These are phyloP conservation scores for Tridacna gigas DNA, from an alignment of 2,888 invertebrate genomes.

Conservation along the genomic window DNA sequence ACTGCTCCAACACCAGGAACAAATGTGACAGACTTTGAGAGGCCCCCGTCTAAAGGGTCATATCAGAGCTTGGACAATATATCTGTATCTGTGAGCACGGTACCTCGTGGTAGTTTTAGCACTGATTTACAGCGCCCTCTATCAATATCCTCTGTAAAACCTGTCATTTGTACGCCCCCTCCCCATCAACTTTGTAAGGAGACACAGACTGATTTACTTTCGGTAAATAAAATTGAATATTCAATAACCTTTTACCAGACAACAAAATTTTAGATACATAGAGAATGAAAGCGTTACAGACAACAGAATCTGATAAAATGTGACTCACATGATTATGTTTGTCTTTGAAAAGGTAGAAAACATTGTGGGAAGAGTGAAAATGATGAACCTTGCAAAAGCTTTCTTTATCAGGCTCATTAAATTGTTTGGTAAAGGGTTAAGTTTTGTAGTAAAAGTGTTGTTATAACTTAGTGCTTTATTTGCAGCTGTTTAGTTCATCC, in stretches of 20 bases:
- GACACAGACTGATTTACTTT: conserved; percentile 59
- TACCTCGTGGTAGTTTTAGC: not conserved
- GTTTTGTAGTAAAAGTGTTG: too few relatives aligned
- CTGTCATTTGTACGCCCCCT: conserved; percentile 23
- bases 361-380: not conserved
- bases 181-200: conserved; percentile 34
- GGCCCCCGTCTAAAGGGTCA: conserved; percentile 26
- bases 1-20: conserved; percentile 37
- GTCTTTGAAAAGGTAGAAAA: not conserved
- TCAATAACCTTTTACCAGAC: not conserved
- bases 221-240: conserved; percentile 36
- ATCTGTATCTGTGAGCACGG: not conserved
- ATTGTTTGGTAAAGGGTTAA: too few relatives aligned
- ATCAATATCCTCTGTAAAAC: conserved; percentile 52
- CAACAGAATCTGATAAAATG: not conserved
- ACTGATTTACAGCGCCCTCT: conserved; percentile 37
- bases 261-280: not conserved
- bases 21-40: conserved; percentile 24
- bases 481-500: too few relatives aligned
- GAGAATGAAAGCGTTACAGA: not conserved
- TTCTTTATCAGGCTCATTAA: too few relatives aligned
- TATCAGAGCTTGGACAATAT: conserved; percentile 11
- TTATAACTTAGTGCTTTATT: too few relatives aligned
- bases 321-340: not conserved
- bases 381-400: not conserved